Evolutionary conservation across 2,888 invertebrate species (phyloP).

Genomic region (Taenaris catops): DNA sequence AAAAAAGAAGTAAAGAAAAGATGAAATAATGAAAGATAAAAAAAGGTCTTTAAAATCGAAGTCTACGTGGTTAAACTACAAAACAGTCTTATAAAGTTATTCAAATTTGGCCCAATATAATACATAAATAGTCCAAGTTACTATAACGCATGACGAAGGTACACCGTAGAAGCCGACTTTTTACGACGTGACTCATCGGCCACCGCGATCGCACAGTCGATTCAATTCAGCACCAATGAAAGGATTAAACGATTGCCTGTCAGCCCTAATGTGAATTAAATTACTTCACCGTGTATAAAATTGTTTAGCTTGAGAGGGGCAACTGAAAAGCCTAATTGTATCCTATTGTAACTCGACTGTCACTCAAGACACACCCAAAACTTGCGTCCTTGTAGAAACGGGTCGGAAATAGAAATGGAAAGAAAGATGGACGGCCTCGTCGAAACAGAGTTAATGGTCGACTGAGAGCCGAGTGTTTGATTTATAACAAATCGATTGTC

Average conservation of each 20-base stretch:
- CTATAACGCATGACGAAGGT: constrained; percentile 25
- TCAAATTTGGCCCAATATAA: no score
- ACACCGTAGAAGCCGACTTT: constrained; percentile 26
- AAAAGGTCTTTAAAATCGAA: no score
- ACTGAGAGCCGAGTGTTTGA: constrained; percentile 28
- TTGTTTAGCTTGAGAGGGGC: constrained; percentile 21
- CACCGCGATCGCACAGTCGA: constrained; percentile 42
- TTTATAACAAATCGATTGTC: constrained; percentile 30
- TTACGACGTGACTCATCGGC: constrained; percentile 33
- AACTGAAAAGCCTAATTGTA: no score
- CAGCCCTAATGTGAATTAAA: constrained; percentile 62
- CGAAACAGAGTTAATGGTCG: constrained; percentile 30
- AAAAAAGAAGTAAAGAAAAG: no score
- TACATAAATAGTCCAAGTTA: no score
- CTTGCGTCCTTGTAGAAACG: constrained; percentile 26
- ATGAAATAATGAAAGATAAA: no score
- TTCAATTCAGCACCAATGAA: constrained; percentile 47
- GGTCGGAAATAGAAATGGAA: constrained; percentile 34
- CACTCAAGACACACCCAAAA: constrained; percentile 24
- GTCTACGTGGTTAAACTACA: no score
- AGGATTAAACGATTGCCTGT: constrained; percentile 54
- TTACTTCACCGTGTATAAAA: constrained; percentile 45
- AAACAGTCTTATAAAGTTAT: no score
- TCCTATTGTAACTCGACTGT: constrained; percentile 17
- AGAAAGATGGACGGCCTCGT: constrained; percentile 34